Evolutionary conservation across 2,888 invertebrate species (phyloP).

Genomic region (Monochamus alternatus): DNA sequence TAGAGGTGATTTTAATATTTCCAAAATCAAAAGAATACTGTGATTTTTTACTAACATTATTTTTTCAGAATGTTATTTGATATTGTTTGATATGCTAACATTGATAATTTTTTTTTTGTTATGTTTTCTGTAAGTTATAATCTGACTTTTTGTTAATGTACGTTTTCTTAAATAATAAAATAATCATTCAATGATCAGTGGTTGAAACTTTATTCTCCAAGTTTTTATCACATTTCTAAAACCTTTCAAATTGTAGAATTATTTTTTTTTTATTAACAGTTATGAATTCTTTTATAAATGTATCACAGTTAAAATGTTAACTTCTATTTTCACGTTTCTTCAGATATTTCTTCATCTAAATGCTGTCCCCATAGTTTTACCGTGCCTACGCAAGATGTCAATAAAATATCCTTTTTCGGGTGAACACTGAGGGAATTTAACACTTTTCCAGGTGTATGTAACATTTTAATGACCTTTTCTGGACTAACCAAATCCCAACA

Average conservation of each 20-base stretch:
- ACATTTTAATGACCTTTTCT: slow-evolving; percentile 73
- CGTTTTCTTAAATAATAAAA: slow-evolving; percentile 45
- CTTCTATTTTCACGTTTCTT: background rate
- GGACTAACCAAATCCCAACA: slow-evolving; percentile 93
- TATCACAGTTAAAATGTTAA: background rate
- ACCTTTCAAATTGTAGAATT: too few species aligned
- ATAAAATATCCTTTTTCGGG: slow-evolving; percentile 81
- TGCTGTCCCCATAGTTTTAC: slow-evolving; percentile 79
- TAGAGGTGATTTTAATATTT: too few species aligned
- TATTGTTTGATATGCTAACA: slow-evolving; percentile 33
- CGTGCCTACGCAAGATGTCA: slow-evolving; percentile 84
- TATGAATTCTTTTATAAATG: too few species aligned
- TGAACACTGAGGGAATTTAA: slow-evolving; percentile 88
- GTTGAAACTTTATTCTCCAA: too few species aligned
- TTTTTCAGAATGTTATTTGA: slow-evolving; percentile 44
- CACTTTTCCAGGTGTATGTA: slow-evolving; percentile 74
- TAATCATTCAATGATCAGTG: background rate
- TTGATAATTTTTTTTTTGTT: slow-evolving; percentile 34
- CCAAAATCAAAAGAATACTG: slow-evolving; percentile 31
- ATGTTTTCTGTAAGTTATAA: slow-evolving; percentile 47
- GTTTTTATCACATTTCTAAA: too few species aligned
- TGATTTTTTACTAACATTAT: slow-evolving; percentile 52
- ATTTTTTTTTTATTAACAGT: too few species aligned
- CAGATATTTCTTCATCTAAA: slow-evolving; percentile 38
- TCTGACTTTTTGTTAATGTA: slow-evolving; percentile 53